These are phyloP conservation scores for Acridotheres tristis DNA, from an alignment of 2,797 vertebrate species.

Conservation along the genomic window DNA sequence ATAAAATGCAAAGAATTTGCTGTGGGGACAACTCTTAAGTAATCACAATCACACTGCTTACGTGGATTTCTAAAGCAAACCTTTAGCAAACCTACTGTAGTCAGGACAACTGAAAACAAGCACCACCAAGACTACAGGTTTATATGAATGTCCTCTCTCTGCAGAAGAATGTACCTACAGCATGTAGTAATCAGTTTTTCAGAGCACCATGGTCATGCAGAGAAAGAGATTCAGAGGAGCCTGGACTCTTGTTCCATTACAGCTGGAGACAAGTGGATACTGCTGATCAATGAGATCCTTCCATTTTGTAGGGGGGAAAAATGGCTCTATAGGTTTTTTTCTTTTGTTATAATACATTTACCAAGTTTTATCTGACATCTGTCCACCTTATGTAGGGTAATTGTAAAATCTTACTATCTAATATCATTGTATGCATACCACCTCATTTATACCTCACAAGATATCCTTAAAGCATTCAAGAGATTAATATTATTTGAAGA, in stretches of 20 bases:
- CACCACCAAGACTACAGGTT: background rate
- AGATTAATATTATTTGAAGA: background rate
- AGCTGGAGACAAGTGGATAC: background rate
- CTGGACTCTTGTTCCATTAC: background rate
- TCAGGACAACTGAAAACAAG: background rate
- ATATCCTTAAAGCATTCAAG: background rate
- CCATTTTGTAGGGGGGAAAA: accelerated
- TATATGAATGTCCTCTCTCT: background rate
- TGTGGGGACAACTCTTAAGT: background rate
- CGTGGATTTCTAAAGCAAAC: background rate
- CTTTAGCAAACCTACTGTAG: background rate
- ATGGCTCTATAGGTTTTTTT: background rate
- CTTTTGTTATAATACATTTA: background rate
- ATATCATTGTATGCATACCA: background rate
- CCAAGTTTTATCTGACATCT: background rate
- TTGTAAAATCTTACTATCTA: background rate
- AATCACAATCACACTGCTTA: background rate
- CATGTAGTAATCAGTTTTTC: background rate
- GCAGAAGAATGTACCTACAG: background rate
- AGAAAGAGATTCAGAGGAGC: background rate
- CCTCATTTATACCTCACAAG: background rate
- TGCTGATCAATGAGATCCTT: background rate
- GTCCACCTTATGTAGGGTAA: background rate
- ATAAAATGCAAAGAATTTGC: background rate
- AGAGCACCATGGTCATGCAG: background rate